phyloP scores from a whole-genome alignment of 1,140 invertebrate species.

The Anastatus disparis region DNA sequence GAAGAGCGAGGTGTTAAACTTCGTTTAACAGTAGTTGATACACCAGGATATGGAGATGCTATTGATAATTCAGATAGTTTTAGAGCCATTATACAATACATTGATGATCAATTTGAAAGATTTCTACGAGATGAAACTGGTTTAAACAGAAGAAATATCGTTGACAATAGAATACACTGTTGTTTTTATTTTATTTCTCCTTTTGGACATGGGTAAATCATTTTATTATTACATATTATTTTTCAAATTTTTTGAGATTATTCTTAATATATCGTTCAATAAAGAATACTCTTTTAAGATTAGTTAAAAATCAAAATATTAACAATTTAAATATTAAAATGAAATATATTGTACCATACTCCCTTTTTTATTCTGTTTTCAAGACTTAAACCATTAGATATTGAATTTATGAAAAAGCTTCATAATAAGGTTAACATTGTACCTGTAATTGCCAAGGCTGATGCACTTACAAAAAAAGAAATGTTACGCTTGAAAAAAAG shows the following conservation, averaged over 20 bases:
- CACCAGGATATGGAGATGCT: slow-evolving; percentile 98
- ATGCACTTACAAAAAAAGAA: slow-evolving; percentile 97
- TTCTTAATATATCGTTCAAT: background rate
- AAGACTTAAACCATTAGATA: slow-evolving; percentile 87
- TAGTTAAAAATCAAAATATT: slow-evolving; percentile 5
- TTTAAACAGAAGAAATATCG: slow-evolving; percentile 89
- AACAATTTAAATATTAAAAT: slow-evolving; percentile 10
- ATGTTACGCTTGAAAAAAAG: slow-evolving; percentile 88
- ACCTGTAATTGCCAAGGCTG: slow-evolving; percentile 98
- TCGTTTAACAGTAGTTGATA: slow-evolving; percentile 92
- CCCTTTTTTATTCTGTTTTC: slow-evolving; percentile 49
- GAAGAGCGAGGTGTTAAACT: slow-evolving; percentile 93
- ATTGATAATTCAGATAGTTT: slow-evolving; percentile 97
- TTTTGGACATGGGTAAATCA: slow-evolving; percentile 90
- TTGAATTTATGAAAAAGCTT: slow-evolving; percentile 98
- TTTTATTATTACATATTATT: slow-evolving; percentile 34
- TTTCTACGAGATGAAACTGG: slow-evolving; percentile 92
- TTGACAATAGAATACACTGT: slow-evolving; percentile 93
- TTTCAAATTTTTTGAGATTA: background rate
- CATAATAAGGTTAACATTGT: slow-evolving; percentile 99
- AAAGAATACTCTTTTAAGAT: too few species aligned
- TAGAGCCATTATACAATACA: slow-evolving; percentile 90
- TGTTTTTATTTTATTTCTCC: slow-evolving; percentile 99
- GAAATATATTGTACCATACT: slow-evolving; percentile 20
- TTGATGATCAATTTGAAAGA: slow-evolving; percentile 93